Evolutionary conservation across 2,888 invertebrate species (phyloP), one percentile per base, ranked within the genome.

Genomic region (Hanleya hanleyi): DNA sequence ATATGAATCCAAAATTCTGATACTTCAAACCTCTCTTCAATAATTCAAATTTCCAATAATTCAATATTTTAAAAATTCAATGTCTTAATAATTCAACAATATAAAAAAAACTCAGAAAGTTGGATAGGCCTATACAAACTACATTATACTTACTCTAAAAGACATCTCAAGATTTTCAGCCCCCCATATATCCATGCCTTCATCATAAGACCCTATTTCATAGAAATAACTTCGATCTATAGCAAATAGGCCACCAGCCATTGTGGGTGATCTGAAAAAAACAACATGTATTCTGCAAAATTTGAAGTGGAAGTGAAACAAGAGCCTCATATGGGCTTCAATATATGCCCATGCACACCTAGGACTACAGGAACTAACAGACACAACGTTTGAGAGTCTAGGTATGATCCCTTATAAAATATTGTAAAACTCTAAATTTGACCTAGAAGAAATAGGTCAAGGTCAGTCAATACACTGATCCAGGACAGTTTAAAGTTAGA

Each of bases 181-280:
- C 68, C 99, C 99, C 99, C 99, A 99, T 87, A 99, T 98, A 91
- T 99, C 97, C 99, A 99, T 99, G 84, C 99, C 99, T 91, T 97
- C 95, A 91, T 99, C 99, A 91, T 99, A 99, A 70, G 98, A 95
- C 69, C 99, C 99, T 77, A 99, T 93, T 92, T 98, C 96, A 92
- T 98, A 97, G 93, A 99, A 99, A 91, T 97, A 99, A 33, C 97
- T 96, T 88, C 95, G 94, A 90, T 98, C 97, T 77, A 99, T 98
- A 67, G 98, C 95, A 89, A 97, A 97, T 47, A 99, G 92, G 0
- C 99, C 99, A 71, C 99, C 99, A 15, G 99, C 98, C 98, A 99
- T 99, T 0, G 99, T 99, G 0, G 99, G 99, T 0, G 99, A 98
- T 50, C 92, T 92, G 78, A 64, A 89, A 80, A 51, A 57, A 71